Base-by-base conservation (phyloP, 37 sponge, comb jelly and placozoan species). In the Tethya wilhelma region DNA sequence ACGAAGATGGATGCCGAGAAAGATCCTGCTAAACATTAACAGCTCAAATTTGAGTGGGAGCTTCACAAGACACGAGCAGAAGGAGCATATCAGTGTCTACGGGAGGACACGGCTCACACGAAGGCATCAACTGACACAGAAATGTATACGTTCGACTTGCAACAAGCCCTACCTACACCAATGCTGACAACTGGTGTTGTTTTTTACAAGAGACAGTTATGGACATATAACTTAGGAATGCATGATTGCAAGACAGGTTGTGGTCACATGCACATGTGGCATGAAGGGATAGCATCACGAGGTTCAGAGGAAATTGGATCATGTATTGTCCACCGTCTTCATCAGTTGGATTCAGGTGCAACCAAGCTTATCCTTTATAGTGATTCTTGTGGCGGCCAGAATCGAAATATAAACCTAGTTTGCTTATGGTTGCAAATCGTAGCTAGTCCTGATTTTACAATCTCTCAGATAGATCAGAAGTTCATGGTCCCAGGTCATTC, bases 371-470 rank as follows among this genome's bases (percentile, higher is more conserved):
- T 71, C 2, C 9, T 23, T n/a, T 82, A 59, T 45, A 72, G 73
- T 41, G 82, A 82, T 37, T 29, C 73, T 31, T 82, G 82, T 34
- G 73, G 63, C 1, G 82, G 82, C 28, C 82, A 82, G n/a, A 70
- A 82, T 59, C 32, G 65, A 4, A 82, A 82, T 55, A 33, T 82
- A 7, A 37, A 72, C 55, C 28, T 82, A 28, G 36, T 82, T 4
- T 69, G 44, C 32, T 12, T 82, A 26, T 82, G 73, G 82, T 14
- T 72, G 44, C 57, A 71, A 20, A 59, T 79, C 2, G 73, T 82
- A 2, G 73, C 63, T n/a, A 71, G 73, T 37, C 23, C 9, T 62
- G 65, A 69, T 14, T 59, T 37, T 33, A 39, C 73, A 40, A 64
- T 72, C 43, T n/a, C 65, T 25, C 20, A 30, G 57, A 69, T 72